A percentile compares a stretch with the other conserved stretches of the same genome.
Evolutionary conservation across 2,888 invertebrate genomes (phyloP).

Genomic region (Troides aeacus): DNA sequence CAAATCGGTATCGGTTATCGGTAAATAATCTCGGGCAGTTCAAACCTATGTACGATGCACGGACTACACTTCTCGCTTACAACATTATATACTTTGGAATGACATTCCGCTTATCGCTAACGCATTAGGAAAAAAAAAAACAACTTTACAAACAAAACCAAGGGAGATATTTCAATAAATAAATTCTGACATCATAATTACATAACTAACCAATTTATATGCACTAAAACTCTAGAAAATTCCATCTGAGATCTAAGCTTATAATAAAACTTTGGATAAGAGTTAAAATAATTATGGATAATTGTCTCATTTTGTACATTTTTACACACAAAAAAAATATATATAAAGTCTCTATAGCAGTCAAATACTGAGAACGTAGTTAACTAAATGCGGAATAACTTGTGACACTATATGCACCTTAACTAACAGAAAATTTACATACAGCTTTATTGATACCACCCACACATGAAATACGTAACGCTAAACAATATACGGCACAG

Average conservation of each 20-base stretch:
- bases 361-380: slow-evolving; percentile 56
- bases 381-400: slow-evolving; percentile 57
- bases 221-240: slow-evolving; percentile 58
- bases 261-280: slow-evolving; percentile 78
- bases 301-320: slow-evolving; percentile 70
- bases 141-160: slow-evolving; percentile 62
- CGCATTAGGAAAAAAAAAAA: slow-evolving; percentile 58
- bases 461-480: slow-evolving; percentile 64
- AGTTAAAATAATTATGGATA: slow-evolving; percentile 70
- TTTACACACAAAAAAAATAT: slow-evolving; percentile 62
- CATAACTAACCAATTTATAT: slow-evolving; percentile 58
- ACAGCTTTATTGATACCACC: slow-evolving; percentile 50
- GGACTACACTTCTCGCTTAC: slow-evolving; percentile 51
- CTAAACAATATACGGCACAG: slow-evolving; percentile 43
- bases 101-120: slow-evolving; percentile 66
- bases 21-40: slow-evolving; percentile 59
- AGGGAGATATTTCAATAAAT: slow-evolving; percentile 68
- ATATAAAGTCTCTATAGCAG: slow-evolving; percentile 44
- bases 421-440: slow-evolving; percentile 51
- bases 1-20: slow-evolving; percentile 53
- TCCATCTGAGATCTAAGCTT: slow-evolving; percentile 77
- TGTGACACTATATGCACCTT: slow-evolving; percentile 64
- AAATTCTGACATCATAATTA: slow-evolving; percentile 70
- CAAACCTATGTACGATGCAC: slow-evolving; percentile 47
- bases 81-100: slow-evolving; percentile 71